Evolutionary conservation across 2,797 vertebrate genomes (phyloP).

Genomic region (Adelosebastes latens): DNA sequence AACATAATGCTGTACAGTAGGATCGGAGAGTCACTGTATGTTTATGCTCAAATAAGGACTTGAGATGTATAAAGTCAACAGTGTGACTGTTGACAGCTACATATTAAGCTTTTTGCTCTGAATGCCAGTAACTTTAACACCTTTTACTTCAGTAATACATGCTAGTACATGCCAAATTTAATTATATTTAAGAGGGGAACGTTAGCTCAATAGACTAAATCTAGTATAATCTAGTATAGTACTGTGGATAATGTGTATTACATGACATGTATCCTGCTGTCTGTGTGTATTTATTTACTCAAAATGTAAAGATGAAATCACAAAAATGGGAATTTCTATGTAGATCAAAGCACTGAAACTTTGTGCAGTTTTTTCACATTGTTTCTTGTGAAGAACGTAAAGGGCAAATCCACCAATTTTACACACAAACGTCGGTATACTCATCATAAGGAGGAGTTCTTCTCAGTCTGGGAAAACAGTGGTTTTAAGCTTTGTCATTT

Average conservation of each 20-base stretch:
- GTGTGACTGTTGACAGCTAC: not conserved
- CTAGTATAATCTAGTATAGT: not conserved
- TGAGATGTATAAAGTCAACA: not conserved
- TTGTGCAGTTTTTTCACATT: not conserved
- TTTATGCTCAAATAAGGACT: constrained; percentile 14
- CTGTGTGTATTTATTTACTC: not conserved
- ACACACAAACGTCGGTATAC: not conserved
- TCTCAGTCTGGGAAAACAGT: not conserved
- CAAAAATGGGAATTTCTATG: not conserved
- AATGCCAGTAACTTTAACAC: not conserved
- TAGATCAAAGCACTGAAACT: not conserved
- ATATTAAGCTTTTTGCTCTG: not conserved
- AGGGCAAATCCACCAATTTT: not conserved
- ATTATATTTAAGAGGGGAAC: not conserved
- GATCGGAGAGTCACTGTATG: not conserved
- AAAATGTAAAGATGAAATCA: not conserved
- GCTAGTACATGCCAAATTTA: not conserved
- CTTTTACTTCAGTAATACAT: not conserved
- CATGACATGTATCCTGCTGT: not conserved
- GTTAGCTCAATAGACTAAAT: not conserved
- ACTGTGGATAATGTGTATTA: not conserved
- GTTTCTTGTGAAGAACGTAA: not conserved
- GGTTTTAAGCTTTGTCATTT: not conserved
- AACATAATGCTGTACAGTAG: not conserved
- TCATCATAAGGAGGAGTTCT: not conserved